These are phyloP conservation scores for Cheilinus undulatus DNA, from an alignment of 2,113 vertebrate species.

Conservation along the genomic window DNA sequence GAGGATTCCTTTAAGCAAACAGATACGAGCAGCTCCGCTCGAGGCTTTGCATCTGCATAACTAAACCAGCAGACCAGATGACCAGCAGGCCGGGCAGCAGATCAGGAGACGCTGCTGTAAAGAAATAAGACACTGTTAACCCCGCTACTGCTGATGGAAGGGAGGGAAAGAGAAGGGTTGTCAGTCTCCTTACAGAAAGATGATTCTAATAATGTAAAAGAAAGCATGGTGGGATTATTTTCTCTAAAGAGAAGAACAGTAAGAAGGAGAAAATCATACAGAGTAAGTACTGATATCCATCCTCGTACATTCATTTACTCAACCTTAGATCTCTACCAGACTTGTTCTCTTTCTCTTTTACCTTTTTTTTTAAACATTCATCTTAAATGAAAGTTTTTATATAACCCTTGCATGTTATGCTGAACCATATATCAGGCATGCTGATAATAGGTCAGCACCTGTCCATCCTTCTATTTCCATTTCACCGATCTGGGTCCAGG, in stretches of 20 bases:
- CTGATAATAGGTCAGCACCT: too few relatives aligned
- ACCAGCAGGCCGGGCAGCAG: not conserved
- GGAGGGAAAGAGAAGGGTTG: constrained; percentile 1
- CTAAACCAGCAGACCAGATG: not conserved
- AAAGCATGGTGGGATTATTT: not conserved
- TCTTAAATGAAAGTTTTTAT: too few relatives aligned
- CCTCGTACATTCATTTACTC: not conserved
- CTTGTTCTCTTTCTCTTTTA: not conserved
- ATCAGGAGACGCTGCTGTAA: constrained; percentile 2
- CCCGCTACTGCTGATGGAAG: not conserved
- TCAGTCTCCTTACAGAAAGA: not conserved
- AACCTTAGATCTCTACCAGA: not conserved
- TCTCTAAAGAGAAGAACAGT: not conserved
- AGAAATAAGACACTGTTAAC: not conserved
- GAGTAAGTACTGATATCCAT: not conserved
- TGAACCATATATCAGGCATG: too few relatives aligned
- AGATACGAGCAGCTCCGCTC: not conserved
- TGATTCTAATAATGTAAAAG: not conserved
- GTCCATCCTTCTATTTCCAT: too few relatives aligned
- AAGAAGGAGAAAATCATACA: not conserved
- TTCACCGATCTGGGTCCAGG: too few relatives aligned
- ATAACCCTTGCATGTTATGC: too few relatives aligned
- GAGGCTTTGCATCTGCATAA: constrained; percentile 10
- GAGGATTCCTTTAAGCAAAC: not conserved
- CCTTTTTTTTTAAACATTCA: not conserved